phyloP scores from a whole-genome alignment of 2,888 invertebrate genomes.

The Hecatera dysodea region DNA sequence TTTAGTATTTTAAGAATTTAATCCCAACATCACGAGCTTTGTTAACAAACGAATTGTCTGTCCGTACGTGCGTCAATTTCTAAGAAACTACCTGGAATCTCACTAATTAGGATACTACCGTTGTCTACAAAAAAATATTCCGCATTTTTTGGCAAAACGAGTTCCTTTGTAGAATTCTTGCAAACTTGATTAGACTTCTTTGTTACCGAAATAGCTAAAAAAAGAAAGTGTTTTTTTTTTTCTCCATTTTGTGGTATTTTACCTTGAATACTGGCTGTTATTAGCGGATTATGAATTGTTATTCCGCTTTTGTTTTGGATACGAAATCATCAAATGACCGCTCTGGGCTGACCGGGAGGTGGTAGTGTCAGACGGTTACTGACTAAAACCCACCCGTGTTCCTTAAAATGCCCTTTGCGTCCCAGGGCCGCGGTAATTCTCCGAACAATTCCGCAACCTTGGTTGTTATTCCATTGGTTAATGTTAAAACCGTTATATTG shows the following conservation, averaged over 20 bases:
- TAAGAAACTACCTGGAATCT: conserved; percentile 39
- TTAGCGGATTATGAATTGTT: neutral
- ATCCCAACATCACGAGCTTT: conserved; percentile 1
- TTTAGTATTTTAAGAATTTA: conserved; percentile 23
- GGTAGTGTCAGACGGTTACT: too few relatives aligned
- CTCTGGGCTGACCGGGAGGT: too few relatives aligned
- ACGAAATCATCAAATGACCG: too few relatives aligned
- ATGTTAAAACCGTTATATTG: neutral
- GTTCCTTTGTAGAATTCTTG: conserved; percentile 11
- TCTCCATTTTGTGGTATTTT: neutral
- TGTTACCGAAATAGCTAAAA: conserved; percentile 4
- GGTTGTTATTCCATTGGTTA: neutral
- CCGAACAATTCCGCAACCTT: too few relatives aligned
- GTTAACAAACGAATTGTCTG: conserved; percentile 24
- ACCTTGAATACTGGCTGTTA: neutral
- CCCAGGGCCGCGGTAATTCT: too few relatives aligned
- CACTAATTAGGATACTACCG: conserved; percentile 33
- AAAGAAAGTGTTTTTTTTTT: conserved; percentile 22
- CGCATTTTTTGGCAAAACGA: conserved; percentile 10
- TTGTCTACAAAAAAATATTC: conserved; percentile 27
- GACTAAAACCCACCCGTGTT: too few relatives aligned
- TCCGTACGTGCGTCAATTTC: conserved; percentile 20
- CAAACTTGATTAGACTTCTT: conserved; percentile 1
- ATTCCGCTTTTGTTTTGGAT: neutral
- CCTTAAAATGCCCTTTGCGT: too few relatives aligned